Evolutionary conservation across 2,797 vertebrate genomes (phyloP).

Genomic region (Silurus aristotelis): DNA sequence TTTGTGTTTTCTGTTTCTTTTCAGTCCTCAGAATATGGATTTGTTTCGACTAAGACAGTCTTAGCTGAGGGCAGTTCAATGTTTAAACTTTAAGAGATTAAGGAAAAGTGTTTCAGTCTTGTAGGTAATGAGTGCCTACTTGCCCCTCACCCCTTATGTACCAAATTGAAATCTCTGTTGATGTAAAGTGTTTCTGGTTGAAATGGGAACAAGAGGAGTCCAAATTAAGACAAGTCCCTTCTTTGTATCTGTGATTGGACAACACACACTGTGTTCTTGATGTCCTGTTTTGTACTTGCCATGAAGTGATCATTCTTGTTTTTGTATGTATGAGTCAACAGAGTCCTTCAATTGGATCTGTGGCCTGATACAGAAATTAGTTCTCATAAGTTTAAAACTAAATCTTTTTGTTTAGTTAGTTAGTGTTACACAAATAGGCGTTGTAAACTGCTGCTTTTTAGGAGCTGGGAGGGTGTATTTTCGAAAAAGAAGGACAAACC

Average conservation of each 20-base stretch:
- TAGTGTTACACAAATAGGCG: neutral
- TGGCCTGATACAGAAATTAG: neutral
- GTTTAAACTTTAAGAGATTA: slow-evolving; percentile 46
- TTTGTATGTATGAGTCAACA: neutral
- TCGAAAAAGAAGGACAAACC: too few species aligned
- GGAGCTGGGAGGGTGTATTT: neutral
- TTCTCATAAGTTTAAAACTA: neutral
- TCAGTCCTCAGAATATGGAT: slow-evolving; percentile 18
- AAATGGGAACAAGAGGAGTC: neutral
- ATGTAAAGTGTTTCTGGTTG: neutral
- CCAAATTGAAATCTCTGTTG: slow-evolving; percentile 8
- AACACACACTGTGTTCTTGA: neutral
- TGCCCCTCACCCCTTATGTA: neutral
- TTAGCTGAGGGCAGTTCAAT: slow-evolving; percentile 31
- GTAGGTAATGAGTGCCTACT: slow-evolving; percentile 39
- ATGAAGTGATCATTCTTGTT: neutral
- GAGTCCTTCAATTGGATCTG: neutral
- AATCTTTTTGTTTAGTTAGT: neutral
- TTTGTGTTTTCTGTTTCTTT: slow-evolving; percentile 30
- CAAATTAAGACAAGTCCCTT: neutral
- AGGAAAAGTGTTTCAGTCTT: slow-evolving; percentile 63
- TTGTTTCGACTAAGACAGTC: slow-evolving; percentile 46
- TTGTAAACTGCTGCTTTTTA: neutral
- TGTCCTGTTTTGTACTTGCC: neutral
- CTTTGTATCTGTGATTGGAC: neutral